A percentile compares a stretch with the other conserved stretches of the same genome.
These are phyloP conservation scores for Apteryx owenii DNA, from an alignment of 2,113 vertebrate species.

Conservation along the genomic window DNA sequence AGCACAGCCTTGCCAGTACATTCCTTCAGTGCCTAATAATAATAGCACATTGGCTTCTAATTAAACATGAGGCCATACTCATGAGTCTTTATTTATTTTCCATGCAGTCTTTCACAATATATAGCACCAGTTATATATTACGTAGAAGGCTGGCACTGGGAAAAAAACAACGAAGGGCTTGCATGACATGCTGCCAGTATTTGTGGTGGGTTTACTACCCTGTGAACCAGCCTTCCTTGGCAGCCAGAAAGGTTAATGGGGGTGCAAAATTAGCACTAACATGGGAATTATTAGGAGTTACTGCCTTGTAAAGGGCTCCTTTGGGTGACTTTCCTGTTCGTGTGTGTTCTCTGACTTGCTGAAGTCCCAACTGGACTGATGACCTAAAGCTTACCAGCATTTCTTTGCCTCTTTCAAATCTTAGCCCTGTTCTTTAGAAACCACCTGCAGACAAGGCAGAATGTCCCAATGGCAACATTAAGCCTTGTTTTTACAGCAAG, in stretches of 20 bases:
- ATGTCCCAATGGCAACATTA: rapidly evolving
- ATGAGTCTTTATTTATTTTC: conserved; percentile 46
- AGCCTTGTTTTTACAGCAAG: background rate
- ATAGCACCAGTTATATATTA: background rate
- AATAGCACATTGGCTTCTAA: conserved; percentile 55
- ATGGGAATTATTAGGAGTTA: background rate
- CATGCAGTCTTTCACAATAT: conserved; percentile 42
- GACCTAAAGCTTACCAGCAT: background rate
- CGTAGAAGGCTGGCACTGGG: background rate
- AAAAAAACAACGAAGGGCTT: background rate
- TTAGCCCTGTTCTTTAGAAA: background rate
- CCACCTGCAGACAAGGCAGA: background rate
- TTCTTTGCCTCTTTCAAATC: background rate
- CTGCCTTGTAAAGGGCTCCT: background rate
- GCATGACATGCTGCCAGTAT: background rate
- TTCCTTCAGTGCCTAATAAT: conserved; percentile 54
- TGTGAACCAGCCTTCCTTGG: background rate
- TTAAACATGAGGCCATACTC: conserved; percentile 57
- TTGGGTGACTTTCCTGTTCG: rapidly evolving
- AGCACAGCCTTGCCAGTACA: background rate
- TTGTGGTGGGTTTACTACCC: background rate
- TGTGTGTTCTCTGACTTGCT: background rate
- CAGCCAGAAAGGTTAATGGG: background rate
- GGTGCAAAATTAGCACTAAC: background rate
- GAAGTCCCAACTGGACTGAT: background rate